Percentiles rank a stretch among this genome's conserved stretches.
These are phyloP conservation scores for Pristis pectinata DNA, from an alignment of 2,797 vertebrate genomes.

Conservation along the genomic window DNA sequence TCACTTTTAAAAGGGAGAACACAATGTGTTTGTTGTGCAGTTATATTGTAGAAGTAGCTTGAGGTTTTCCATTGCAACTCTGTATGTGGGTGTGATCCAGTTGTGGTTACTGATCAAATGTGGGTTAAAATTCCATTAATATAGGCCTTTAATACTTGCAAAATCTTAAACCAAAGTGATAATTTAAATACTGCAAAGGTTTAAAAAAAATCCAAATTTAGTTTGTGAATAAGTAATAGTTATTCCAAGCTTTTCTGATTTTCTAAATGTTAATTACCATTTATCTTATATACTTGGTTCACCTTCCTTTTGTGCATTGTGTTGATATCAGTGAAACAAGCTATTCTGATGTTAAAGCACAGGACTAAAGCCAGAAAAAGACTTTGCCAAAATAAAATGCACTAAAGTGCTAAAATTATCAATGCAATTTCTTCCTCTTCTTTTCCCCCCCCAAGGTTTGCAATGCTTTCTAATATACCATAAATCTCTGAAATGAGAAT, in stretches of 20 bases:
- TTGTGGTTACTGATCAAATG: not conserved
- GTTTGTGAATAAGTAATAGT: not conserved
- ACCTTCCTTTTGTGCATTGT: not conserved
- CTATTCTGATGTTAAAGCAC: not conserved
- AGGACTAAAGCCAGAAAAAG: not conserved
- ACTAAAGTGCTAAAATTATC: not conserved
- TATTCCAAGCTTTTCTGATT: not conserved
- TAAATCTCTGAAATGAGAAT: not conserved
- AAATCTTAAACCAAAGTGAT: not conserved
- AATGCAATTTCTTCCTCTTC: not conserved
- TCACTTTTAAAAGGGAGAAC: not conserved
- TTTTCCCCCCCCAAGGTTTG: not conserved
- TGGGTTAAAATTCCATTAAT: not conserved
- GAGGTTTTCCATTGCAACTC: not conserved
- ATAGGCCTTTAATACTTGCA: not conserved
- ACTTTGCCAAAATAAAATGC: not conserved
- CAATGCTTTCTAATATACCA: not conserved
- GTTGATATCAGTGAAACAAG: not conserved
- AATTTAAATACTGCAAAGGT: not conserved
- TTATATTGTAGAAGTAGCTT: not conserved
- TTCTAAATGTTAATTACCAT: not conserved
- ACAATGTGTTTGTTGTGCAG: not conserved
- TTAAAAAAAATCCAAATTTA: not conserved
- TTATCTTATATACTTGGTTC: not conserved
- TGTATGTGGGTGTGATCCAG: not conserved